Conservation (phyloP, 2,888 invertebrate genomes). For the Glaucopsyche alexis region DNA sequence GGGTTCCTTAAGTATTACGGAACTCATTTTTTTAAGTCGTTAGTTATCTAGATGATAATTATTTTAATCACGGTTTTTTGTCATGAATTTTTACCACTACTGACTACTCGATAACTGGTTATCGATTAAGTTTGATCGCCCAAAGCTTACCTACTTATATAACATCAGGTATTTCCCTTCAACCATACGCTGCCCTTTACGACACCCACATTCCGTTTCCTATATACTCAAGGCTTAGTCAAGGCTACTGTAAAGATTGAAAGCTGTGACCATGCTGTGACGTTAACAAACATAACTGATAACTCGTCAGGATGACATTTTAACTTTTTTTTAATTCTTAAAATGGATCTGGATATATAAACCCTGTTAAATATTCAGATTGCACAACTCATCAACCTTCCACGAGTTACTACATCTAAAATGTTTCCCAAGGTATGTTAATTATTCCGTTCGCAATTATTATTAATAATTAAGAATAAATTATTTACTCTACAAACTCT, state of each 20-base stretch:
- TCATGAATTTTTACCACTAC: neutral
- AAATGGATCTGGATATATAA: slow-evolving; percentile 19
- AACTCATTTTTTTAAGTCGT: too few relatives aligned
- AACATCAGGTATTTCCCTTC: neutral
- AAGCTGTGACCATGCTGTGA: neutral
- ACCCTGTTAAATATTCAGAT: slow-evolving; percentile 1
- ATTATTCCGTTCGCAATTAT: slow-evolving; percentile 33
- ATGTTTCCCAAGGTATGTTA: slow-evolving; percentile 24
- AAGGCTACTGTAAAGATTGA: neutral
- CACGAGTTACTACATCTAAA: slow-evolving; percentile 19
- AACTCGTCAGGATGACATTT: slow-evolving; percentile 12
- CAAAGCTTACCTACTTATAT: neutral
- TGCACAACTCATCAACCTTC: slow-evolving; percentile 22
- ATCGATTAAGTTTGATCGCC: neutral
- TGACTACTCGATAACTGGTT: neutral
- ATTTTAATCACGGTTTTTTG: too few relatives aligned
- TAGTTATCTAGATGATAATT: too few relatives aligned
- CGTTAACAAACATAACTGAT: neutral
- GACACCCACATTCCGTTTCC: slow-evolving; percentile 9
- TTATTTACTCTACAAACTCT: slow-evolving; percentile 12
- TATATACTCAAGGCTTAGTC: slow-evolving; percentile 8
- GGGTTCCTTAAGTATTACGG: too few relatives aligned
- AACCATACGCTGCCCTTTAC: slow-evolving; percentile 8
- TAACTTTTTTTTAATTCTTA: slow-evolving; percentile 1
- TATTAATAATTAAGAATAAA: slow-evolving; percentile 33